Evolutionary conservation across 2,888 invertebrate species (phyloP).

Genomic region (Amblyjoppa fuscipennis): DNA sequence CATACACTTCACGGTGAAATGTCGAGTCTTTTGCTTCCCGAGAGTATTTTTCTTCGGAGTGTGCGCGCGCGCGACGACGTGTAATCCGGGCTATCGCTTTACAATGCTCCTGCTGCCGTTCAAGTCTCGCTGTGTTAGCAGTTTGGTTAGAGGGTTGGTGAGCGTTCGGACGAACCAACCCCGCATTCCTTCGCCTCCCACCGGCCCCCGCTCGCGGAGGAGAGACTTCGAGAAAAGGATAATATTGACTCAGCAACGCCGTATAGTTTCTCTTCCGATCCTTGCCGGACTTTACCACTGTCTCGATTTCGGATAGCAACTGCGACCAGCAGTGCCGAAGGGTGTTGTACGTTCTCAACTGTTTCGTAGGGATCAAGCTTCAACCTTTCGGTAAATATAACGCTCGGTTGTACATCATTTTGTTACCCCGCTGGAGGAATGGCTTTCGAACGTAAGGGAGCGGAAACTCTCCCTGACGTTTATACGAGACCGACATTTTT

Average conservation of each 20-base stretch:
- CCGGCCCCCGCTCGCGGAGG: conserved; percentile 43
- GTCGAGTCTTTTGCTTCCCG: conserved; percentile 60
- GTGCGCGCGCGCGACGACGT: conserved; percentile 68
- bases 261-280: conserved; percentile 61
- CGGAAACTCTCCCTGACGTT: background rate
- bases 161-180: conserved; percentile 60
- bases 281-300: conserved; percentile 44
- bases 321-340: conserved; percentile 36
- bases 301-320: conserved; percentile 38
- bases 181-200: conserved; percentile 53
- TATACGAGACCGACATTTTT: background rate
- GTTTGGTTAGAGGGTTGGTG: conserved; percentile 70
- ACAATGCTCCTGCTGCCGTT: conserved; percentile 69
- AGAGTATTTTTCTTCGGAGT: conserved; percentile 73
- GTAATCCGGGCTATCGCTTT: conserved; percentile 79
- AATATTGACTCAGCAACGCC: conserved; percentile 78
- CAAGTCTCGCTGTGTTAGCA: conserved; percentile 68
- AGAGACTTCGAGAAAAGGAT: conserved; percentile 74
- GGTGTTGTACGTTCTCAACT: conserved; percentile 43
- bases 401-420: background rate
- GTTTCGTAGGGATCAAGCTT: conserved; percentile 45
- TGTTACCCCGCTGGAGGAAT: background rate
- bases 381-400: conserved; percentile 17
- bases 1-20: conserved; percentile 63
- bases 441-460: conserved; percentile 1